Evolutionary conservation across 30 jellyfish, hydroid and myxozoan genomes (phyloP).

Genomic region (Turritopsis dohrnii): DNA sequence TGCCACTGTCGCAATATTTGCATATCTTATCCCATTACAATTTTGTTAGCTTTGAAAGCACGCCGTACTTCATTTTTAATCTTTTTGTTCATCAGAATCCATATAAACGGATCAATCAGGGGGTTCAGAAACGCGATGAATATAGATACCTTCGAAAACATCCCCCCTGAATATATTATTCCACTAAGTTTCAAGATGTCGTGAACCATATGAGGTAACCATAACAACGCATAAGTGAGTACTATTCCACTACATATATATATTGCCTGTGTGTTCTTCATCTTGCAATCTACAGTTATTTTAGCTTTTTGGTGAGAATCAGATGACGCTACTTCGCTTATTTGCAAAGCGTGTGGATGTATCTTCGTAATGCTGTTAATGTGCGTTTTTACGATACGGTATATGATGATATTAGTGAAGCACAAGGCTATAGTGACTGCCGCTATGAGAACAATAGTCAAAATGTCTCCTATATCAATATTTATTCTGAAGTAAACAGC

Average conservation of each 20-base stretch:
- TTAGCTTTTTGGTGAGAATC: background rate
- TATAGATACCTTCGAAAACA: background rate
- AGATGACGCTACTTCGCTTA: background rate
- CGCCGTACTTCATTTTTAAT: background rate
- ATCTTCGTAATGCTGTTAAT: background rate
- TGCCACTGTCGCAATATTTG: too few species aligned
- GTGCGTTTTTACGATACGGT: background rate
- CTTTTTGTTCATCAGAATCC: background rate
- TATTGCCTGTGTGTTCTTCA: background rate
- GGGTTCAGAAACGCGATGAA: background rate
- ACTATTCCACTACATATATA: background rate
- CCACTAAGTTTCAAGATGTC: background rate
- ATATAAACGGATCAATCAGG: background rate
- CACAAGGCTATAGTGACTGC: background rate
- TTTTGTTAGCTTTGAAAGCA: background rate
- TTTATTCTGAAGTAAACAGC: background rate
- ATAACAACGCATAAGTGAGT: background rate
- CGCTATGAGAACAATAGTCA: background rate
- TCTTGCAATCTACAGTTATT: background rate
- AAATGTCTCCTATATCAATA: background rate
- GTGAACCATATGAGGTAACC: background rate
- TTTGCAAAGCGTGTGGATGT: background rate
- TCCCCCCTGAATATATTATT: background rate
- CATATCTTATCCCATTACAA: background rate
- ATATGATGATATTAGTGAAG: background rate